Evolutionary conservation across 2,113 vertebrate species (phyloP).

Genomic region (Lagopus leucura): DNA sequence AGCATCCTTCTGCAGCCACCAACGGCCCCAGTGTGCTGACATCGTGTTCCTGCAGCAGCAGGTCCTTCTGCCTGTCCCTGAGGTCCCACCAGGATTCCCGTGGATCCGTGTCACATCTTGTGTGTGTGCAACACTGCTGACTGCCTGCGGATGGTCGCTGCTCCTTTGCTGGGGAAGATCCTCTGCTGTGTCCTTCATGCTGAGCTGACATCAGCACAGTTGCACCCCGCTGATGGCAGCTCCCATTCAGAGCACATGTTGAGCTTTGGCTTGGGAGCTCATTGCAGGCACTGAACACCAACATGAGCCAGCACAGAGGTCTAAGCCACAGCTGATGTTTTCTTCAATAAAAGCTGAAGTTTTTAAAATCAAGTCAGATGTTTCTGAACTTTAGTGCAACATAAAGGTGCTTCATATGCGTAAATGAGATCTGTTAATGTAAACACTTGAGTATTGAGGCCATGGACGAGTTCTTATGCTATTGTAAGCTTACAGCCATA

Average conservation of each 20-base stretch:
- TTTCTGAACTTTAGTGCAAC: neutral
- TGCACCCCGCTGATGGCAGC: rapidly evolving
- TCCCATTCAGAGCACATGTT: rapidly evolving
- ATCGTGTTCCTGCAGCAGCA: neutral
- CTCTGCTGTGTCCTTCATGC: neutral
- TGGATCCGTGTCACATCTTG: neutral
- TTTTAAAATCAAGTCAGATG: neutral
- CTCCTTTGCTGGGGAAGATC: neutral
- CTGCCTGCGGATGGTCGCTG: neutral
- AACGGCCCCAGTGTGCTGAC: rapidly evolving
- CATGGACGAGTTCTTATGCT: neutral
- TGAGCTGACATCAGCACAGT: too few relatives aligned
- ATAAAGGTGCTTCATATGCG: neutral
- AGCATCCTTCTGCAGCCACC: neutral
- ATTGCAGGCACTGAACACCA: neutral
- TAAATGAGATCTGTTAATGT: neutral
- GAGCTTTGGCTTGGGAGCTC: neutral
- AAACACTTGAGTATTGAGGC: neutral
- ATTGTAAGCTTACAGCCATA: neutral
- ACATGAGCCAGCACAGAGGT: neutral
- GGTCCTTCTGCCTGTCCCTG: too few relatives aligned
- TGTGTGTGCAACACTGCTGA: neutral
- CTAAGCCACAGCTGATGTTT: neutral
- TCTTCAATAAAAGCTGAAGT: neutral
- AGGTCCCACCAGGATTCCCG: neutral